Conservation (phyloP, 2,113 vertebrate genomes). For the Psittacara wagleri region DNA sequence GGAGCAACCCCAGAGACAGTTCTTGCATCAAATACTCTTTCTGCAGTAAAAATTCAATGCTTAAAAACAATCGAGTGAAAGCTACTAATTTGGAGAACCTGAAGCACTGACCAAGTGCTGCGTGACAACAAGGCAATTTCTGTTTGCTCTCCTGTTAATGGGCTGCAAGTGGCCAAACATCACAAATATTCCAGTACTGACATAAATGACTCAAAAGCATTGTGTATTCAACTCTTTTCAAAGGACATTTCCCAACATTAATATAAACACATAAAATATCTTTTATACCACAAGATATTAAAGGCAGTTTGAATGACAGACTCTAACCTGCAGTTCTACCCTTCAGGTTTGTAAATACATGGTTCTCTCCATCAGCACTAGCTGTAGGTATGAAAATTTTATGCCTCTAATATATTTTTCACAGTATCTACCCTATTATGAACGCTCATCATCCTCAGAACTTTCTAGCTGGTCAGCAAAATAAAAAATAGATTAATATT, state of each 20-base stretch:
- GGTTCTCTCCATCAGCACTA: neutral
- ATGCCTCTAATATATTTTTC: neutral
- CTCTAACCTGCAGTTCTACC: neutral
- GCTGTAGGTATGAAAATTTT: neutral
- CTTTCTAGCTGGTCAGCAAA: neutral
- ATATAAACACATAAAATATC: neutral
- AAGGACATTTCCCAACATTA: neutral
- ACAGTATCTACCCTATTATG: neutral
- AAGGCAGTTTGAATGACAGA: neutral
- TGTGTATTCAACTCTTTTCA: neutral
- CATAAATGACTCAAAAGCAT: neutral
- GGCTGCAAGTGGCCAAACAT: neutral
- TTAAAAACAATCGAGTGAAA: neutral
- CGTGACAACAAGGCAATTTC: neutral
- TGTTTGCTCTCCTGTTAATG: neutral
- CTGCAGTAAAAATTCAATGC: neutral
- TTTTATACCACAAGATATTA: neutral
- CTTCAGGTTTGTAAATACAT: neutral
- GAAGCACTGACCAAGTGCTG: neutral
- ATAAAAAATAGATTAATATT: neutral
- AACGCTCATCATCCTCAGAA: neutral
- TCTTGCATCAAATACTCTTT: slow-evolving; percentile 23
- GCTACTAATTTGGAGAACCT: neutral
- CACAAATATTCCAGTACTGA: neutral
- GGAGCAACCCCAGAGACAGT: neutral